Percentiles rank a stretch among this genome's conserved stretches.
phyloP scores from a whole-genome alignment of 2,797 vertebrate species.

The Sebastiscus albofasciatus region DNA sequence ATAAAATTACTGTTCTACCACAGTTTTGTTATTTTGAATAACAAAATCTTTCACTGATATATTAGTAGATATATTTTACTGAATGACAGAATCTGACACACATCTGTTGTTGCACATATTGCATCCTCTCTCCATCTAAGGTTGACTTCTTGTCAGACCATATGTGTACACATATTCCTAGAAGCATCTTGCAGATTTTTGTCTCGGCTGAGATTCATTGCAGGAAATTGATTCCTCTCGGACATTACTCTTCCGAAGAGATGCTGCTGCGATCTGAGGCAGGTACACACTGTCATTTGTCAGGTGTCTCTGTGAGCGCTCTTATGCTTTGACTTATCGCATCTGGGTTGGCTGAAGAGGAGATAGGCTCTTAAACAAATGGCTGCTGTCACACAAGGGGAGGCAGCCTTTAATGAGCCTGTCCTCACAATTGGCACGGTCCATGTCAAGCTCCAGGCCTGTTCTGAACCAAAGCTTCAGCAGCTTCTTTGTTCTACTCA shows the following conservation, averaged over 20 bases:
- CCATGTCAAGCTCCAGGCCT: constrained; percentile 24
- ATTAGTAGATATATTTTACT: not conserved
- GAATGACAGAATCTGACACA: constrained; percentile 36
- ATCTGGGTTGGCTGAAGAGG: constrained; percentile 51
- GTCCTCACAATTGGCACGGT: constrained; percentile 48
- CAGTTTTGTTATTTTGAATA: not conserved
- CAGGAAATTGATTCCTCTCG: constrained; percentile 61
- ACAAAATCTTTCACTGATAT: not conserved
- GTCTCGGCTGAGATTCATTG: constrained; percentile 30
- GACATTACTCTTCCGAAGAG: constrained; percentile 45
- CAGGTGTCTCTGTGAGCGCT: constrained; percentile 50
- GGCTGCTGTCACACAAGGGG: constrained; percentile 53
- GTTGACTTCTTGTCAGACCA: not conserved
- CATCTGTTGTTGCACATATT: constrained; percentile 41
- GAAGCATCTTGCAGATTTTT: constrained; percentile 39
- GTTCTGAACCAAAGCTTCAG: constrained; percentile 4
- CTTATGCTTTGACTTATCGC: constrained; percentile 40
- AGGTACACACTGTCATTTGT: constrained; percentile 56
- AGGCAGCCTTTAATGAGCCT: constrained; percentile 71
- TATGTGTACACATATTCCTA: constrained; percentile 23
- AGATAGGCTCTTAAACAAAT: constrained; percentile 63
- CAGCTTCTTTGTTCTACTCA: not conserved
- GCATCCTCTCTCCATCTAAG: constrained; percentile 5
- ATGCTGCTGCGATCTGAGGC: constrained; percentile 30
- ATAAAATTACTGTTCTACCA: not conserved